Evolutionary conservation across 1,140 invertebrate genomes (phyloP).

Genomic region (Calycopis cecrops): DNA sequence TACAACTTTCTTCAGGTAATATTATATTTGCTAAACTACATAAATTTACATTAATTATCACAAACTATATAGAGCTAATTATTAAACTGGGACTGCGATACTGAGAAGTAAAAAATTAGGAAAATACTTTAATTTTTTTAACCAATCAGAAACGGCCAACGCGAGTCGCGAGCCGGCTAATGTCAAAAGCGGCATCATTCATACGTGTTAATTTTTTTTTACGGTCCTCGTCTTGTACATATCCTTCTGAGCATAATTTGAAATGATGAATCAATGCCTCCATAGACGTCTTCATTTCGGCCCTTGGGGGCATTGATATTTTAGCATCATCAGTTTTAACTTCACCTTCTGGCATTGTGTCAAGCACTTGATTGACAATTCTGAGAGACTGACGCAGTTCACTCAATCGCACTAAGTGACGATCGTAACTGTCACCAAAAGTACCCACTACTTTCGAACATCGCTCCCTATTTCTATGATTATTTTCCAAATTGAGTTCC

Average conservation of each 20-base stretch:
- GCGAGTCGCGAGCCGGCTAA: slow-evolving; percentile 65
- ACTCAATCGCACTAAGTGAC: slow-evolving; percentile 54
- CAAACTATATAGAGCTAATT: too few species aligned
- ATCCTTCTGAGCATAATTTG: slow-evolving; percentile 89
- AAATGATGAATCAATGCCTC: slow-evolving; percentile 93
- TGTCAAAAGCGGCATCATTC: slow-evolving; percentile 59
- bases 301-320: slow-evolving; percentile 83
- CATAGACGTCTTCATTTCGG: slow-evolving; percentile 93
- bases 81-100: background rate
- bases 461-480: too few species aligned
- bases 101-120: background rate
- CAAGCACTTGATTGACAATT: slow-evolving; percentile 82
- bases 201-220: slow-evolving; percentile 67
- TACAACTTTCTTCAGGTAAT: too few species aligned
- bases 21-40: too few species aligned
- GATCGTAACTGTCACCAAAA: slow-evolving; percentile 91
- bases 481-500: too few species aligned
- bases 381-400: slow-evolving; percentile 56
- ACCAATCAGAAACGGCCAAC: slow-evolving; percentile 68
- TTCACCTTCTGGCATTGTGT: slow-evolving; percentile 90
- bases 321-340: slow-evolving; percentile 90
- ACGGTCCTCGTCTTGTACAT: slow-evolving; percentile 68
- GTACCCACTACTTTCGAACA: too few species aligned
- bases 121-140: slow-evolving; percentile 35
- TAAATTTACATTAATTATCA: too few species aligned